Evolutionary conservation across 2,888 invertebrate species (phyloP).

Genomic region (Notocelia uddmanniana): DNA sequence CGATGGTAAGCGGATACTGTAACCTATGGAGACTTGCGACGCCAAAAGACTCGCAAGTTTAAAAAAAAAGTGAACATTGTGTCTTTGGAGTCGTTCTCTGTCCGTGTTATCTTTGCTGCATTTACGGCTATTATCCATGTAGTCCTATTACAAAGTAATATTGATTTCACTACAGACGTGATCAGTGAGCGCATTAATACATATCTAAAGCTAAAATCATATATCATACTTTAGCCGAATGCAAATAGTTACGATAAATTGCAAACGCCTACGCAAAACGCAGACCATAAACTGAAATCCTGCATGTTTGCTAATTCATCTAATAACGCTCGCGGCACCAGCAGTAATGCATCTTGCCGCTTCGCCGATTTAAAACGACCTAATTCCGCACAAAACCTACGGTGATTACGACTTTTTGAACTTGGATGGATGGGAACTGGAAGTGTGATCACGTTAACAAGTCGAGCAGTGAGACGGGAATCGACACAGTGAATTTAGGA

Average conservation of each 20-base stretch:
- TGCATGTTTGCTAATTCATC: conserved; percentile 31
- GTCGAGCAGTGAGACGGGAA: conserved; percentile 18
- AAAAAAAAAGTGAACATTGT: no score
- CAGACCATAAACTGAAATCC: background rate
- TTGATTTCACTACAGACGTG: background rate
- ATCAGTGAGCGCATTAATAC: background rate
- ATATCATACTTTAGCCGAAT: background rate
- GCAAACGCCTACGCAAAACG: conserved; percentile 1
- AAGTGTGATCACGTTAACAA: conserved; percentile 32
- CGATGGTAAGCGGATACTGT: no score
- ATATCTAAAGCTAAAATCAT: background rate
- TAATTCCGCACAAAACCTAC: background rate
- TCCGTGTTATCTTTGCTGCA: no score
- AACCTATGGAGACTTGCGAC: no score
- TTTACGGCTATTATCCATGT: no score
- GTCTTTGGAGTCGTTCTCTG: no score
- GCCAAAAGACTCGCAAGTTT: no score
- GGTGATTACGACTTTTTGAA: background rate
- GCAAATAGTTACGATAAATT: background rate
- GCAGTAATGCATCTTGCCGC: conserved; percentile 8
- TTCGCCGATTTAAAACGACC: background rate
- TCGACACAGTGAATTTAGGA: conserved; percentile 13
- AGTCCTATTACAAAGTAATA: no score
- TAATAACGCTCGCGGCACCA: conserved; percentile 18
- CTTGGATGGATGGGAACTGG: background rate